These are phyloP conservation scores for Gasteruption jaculator DNA, from an alignment of 2,888 invertebrate genomes.

Conservation along the genomic window DNA sequence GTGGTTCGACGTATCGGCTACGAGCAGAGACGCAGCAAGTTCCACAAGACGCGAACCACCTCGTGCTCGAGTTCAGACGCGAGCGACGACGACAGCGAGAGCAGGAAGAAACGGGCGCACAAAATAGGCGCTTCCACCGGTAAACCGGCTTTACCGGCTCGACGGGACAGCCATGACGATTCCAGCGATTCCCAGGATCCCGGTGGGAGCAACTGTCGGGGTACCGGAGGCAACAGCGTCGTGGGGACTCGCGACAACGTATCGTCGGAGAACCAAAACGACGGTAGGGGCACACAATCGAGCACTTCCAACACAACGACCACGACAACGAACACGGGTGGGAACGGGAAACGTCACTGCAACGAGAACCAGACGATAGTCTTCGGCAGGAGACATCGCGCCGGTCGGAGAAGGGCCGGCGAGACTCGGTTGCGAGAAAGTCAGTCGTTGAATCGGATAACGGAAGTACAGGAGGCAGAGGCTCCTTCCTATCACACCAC, in stretches of 20 bases:
- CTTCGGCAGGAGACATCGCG: slow-evolving; percentile 55
- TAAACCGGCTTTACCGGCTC: slow-evolving; percentile 60
- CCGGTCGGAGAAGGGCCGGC: slow-evolving; percentile 58
- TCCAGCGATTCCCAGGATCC: slow-evolving; percentile 82
- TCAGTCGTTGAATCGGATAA: slow-evolving; percentile 79
- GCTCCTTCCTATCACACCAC: slow-evolving; percentile 34
- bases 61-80: slow-evolving; percentile 94
- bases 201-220: slow-evolving; percentile 53
- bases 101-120: slow-evolving; percentile 75
- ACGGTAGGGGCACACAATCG: slow-evolving; percentile 27
- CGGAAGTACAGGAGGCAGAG: slow-evolving; percentile 77
- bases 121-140: slow-evolving; percentile 62
- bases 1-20: slow-evolving; percentile 44
- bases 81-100: slow-evolving; percentile 82
- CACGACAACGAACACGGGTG: slow-evolving; percentile 35
- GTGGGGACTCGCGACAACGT: slow-evolving; percentile 35
- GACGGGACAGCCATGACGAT: slow-evolving; percentile 80
- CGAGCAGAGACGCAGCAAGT: slow-evolving; percentile 63
- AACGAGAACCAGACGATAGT: slow-evolving; percentile 44
- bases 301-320: slow-evolving; percentile 33
- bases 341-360: slow-evolving; percentile 37
- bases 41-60: slow-evolving; percentile 72
- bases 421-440: slow-evolving; percentile 72
- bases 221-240: slow-evolving; percentile 31
- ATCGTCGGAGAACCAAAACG: slow-evolving; percentile 25